phyloP scores from a whole-genome alignment of 1,140 invertebrate species.

The Trichogramma pretiosum region DNA sequence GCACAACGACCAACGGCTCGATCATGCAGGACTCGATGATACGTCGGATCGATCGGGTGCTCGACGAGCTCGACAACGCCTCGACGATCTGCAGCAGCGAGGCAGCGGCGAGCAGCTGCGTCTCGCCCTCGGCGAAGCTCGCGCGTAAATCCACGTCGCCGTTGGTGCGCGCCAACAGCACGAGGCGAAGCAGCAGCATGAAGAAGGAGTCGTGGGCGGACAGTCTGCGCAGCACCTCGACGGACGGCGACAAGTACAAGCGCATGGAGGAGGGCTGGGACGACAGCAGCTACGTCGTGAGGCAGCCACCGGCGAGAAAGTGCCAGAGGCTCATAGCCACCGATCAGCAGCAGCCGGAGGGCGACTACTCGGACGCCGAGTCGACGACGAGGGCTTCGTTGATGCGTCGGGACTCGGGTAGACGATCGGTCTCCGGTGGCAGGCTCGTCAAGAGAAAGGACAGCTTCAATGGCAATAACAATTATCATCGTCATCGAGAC shows the following conservation, averaged over 20 bases:
- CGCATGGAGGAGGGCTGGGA: constrained; percentile 40
- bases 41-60: constrained; percentile 21
- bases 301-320: constrained; percentile 31
- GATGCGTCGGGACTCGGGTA: constrained; percentile 17
- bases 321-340: constrained; percentile 36
- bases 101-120: background rate
- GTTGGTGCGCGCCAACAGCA: constrained; percentile 1
- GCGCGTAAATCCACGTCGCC: background rate
- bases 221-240: constrained; percentile 26
- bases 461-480: background rate
- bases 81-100: constrained; percentile 4
- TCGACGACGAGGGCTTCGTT: constrained; percentile 18
- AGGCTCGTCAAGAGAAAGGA: constrained; percentile 8
- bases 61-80: constrained; percentile 22
- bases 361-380: background rate
- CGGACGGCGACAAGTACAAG: constrained; percentile 25
- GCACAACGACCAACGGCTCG: constrained; percentile 5
- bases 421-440: too few relatives aligned
- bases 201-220: constrained; percentile 45
- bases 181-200: constrained; percentile 17
- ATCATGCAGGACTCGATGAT: constrained; percentile 21
- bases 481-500: too few relatives aligned
- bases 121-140: background rate
- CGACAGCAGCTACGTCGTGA: constrained; percentile 35
- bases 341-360: constrained; percentile 21